phyloP scores from a whole-genome alignment of 2,888 invertebrate species.

The Ormyrus thymus region DNA sequence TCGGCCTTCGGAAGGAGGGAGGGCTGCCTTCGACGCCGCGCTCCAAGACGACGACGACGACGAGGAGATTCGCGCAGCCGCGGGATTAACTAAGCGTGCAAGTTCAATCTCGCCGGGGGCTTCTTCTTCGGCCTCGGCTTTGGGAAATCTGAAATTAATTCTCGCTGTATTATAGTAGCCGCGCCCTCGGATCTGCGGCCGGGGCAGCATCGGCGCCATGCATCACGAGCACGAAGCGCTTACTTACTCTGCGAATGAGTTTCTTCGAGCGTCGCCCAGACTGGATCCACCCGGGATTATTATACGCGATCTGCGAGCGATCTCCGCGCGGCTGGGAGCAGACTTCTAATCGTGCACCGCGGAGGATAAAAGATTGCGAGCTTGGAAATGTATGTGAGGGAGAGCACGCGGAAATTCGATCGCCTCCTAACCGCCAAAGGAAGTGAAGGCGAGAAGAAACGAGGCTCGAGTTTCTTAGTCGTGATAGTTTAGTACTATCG shows the following conservation, averaged over 20 bases:
- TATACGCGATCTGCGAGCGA: too few relatives aligned
- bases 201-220: not conserved
- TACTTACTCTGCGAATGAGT: not conserved
- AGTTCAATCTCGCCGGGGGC: conserved; percentile 64
- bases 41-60: not conserved
- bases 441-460: conserved; percentile 35
- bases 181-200: too few relatives aligned
- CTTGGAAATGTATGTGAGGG: not conserved
- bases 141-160: conserved; percentile 66
- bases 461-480: conserved; percentile 35
- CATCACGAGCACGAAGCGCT: not conserved
- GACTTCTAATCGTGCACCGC: conserved; percentile 27
- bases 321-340: not conserved
- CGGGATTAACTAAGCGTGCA: conserved; percentile 66
- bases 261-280: not conserved
- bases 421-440: conserved; percentile 9
- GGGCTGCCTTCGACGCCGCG: not conserved
- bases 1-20: not conserved
- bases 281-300: too few relatives aligned
- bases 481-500: conserved; percentile 10
- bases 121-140: conserved; percentile 56
- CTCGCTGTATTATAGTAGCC: conserved; percentile 5
- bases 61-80: conserved; percentile 51
- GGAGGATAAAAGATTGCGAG: conserved; percentile 19
- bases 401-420: conserved; percentile 31